phyloP scores from a whole-genome alignment of 37 sponge, comb jelly and placozoan species.

The Dysidea cf. avara region DNA sequence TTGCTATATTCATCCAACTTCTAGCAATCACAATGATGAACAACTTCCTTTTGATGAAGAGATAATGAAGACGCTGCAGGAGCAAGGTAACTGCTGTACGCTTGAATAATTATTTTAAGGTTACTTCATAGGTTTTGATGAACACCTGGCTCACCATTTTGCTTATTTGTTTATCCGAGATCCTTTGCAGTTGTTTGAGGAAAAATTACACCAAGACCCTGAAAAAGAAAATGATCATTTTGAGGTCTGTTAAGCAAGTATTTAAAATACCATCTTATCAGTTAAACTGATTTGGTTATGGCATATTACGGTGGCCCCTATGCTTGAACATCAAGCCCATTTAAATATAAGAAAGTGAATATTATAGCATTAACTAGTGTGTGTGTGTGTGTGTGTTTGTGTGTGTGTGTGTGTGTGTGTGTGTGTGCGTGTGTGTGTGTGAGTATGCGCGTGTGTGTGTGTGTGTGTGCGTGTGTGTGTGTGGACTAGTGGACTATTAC shows the following conservation, averaged over 20 bases:
- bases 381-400: too few species aligned
- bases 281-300: too few species aligned
- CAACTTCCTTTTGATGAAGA: constrained; percentile 60
- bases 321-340: too few species aligned
- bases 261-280: too few species aligned
- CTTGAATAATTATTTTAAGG: background rate
- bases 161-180: constrained; percentile 94
- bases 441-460: background rate
- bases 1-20: constrained; percentile 78
- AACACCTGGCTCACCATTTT: constrained; percentile 83
- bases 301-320: too few species aligned
- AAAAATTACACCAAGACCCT: constrained; percentile 76
- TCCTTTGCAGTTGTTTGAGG: constrained; percentile 80
- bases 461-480: background rate
- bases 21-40: constrained; percentile 77
- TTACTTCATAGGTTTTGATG: constrained; percentile 89
- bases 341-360: too few species aligned
- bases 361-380: constrained; percentile 18
- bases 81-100: constrained; percentile 51
- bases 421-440: too few species aligned
- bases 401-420: too few species aligned
- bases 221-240: constrained; percentile 89
- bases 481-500: too few species aligned
- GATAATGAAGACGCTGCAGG: constrained; percentile 57
- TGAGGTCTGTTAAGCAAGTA: too few species aligned